These are phyloP conservation scores for Caenorhabditis sulstoni DNA, from an alignment of 2,888 invertebrate genomes.

Conservation along the genomic window DNA sequence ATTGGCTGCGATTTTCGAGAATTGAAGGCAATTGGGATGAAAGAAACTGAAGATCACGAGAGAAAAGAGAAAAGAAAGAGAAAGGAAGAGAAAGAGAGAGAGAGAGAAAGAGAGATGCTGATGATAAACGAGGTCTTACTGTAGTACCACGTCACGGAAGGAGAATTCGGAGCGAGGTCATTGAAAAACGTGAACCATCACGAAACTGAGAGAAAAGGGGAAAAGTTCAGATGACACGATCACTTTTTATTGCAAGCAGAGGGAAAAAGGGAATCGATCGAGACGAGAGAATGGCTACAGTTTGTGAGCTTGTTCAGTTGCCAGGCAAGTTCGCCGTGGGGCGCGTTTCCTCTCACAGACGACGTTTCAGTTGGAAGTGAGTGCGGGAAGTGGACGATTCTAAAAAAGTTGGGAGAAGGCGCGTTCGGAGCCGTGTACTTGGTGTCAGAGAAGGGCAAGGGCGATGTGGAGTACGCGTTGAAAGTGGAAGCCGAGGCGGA, in stretches of 20 bases:
- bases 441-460: conserved; percentile 60
- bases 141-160: not conserved
- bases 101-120: not conserved
- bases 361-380: conserved; percentile 46
- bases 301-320: conserved; percentile 62
- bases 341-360: too few relatives aligned
- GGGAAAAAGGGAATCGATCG: conserved; percentile 9
- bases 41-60: not conserved
- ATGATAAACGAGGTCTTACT: not conserved
- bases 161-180: not conserved
- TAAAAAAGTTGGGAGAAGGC: conserved; percentile 70
- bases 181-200: too few relatives aligned
- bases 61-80: not conserved
- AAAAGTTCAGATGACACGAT: not conserved
- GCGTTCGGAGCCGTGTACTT: conserved; percentile 73
- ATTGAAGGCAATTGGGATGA: not conserved
- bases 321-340: conserved; percentile 2
- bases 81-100: not conserved
- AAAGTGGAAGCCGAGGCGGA: conserved; percentile 73
- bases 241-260: not conserved
- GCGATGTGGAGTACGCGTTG: conserved; percentile 64
- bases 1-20: not conserved
- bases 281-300: conserved; percentile 53
- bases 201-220: not conserved
- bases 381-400: conserved; percentile 65